Evolutionary conservation across 2,113 vertebrate species (phyloP).

Genomic region (Brachyistius frenatus): DNA sequence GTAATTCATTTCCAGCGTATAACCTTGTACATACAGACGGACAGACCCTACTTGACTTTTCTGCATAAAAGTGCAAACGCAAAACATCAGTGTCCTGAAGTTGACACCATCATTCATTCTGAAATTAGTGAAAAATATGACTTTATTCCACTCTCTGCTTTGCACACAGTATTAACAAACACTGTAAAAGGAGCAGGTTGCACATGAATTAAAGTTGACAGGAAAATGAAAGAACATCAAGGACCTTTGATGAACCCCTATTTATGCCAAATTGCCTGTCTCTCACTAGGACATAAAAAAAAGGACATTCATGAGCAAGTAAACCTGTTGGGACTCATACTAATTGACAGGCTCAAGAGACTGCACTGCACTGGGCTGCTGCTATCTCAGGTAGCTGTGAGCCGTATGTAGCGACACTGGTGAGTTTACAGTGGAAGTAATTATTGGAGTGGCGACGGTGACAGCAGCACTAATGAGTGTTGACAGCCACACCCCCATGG

Average conservation of each 20-base stretch:
- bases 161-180: background rate
- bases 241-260: constrained; percentile 46
- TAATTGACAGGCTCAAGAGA: constrained; percentile 71
- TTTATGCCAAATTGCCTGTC: constrained; percentile 30
- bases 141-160: background rate
- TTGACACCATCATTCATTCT: background rate
- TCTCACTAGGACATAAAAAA: constrained; percentile 47
- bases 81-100: background rate
- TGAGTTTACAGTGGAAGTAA: constrained; percentile 74
- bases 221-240: constrained; percentile 56
- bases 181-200: background rate
- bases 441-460: constrained; percentile 71
- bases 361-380: constrained; percentile 18
- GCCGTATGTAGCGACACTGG: constrained; percentile 35
- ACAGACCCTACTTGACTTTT: too few relatives aligned
- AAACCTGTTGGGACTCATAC: constrained; percentile 63
- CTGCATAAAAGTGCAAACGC: background rate
- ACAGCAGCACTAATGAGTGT: constrained; percentile 78
- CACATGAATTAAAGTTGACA: constrained; percentile 62
- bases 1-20: background rate
- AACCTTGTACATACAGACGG: background rate
- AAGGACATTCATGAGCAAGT: constrained; percentile 53
- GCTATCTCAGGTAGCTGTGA: constrained; percentile 49
- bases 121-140: background rate
- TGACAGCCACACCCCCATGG: constrained; percentile 77